A percentile compares a stretch with the other conserved stretches of the same genome.
phyloP scores from a whole-genome alignment of 2,113 vertebrate genomes.

The Cairina moschata region DNA sequence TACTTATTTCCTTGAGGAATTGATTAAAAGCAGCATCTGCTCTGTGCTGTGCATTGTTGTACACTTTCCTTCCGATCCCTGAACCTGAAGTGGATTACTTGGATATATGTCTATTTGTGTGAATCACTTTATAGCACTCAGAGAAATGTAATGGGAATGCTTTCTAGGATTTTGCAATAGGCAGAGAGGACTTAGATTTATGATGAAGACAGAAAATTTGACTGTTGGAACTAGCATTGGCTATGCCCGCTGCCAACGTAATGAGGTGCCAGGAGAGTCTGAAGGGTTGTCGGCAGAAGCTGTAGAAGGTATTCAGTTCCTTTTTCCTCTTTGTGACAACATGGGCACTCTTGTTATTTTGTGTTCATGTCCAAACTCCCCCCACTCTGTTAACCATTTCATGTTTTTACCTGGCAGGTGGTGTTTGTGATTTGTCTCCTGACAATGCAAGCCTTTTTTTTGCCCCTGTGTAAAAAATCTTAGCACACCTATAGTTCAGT shows the following conservation, averaged over 20 bases:
- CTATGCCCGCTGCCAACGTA: neutral
- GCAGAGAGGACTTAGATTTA: neutral
- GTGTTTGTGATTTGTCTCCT: neutral
- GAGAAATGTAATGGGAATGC: neutral
- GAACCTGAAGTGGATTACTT: neutral
- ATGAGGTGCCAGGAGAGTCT: neutral
- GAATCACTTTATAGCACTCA: neutral
- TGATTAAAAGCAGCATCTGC: slow-evolving; percentile 4
- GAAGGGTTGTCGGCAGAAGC: neutral
- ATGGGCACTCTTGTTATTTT: neutral
- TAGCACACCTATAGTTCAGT: rapidly evolving
- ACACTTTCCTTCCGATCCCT: neutral
- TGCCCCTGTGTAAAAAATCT: too few species aligned
- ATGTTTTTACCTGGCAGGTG: neutral
- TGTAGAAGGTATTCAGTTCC: neutral
- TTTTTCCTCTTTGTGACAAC: neutral
- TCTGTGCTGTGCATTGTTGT: neutral
- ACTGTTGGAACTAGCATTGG: rapidly evolving
- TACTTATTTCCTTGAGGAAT: neutral
- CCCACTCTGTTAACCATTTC: neutral
- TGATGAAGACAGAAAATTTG: neutral
- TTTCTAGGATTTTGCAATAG: neutral
- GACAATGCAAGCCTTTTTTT: neutral
- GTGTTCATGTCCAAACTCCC: rapidly evolving
- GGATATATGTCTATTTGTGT: neutral